Evolutionary conservation across 1,140 invertebrate genomes (phyloP), one percentile per base, ranked within the genome.

Genomic region (Mylabris phalerata): DNA sequence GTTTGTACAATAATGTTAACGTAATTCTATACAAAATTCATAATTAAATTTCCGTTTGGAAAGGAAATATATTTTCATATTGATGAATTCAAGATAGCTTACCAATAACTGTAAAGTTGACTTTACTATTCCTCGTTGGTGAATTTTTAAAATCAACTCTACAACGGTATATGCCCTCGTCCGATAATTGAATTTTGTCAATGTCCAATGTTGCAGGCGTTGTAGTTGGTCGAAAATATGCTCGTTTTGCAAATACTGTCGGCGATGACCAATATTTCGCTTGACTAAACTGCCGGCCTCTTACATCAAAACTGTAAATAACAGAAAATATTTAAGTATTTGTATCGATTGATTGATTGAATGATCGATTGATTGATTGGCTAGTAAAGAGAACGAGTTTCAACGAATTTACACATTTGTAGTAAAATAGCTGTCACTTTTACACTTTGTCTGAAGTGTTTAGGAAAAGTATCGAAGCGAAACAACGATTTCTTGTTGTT

Each of bases 31-130:
- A 32, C 32, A 32, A 32, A 5, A 32, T 32, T 32, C 32, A 32
- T 32, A 32, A 32, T 32, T 32, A 7, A 32, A 32, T 32, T 32
- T 32, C 32, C 32, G 32, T 32, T 32, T 32, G 32, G 32, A 32
- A 32, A 32, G 7, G 4, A 32, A 32, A 32, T 32, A 32, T 5
- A 32, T 32, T 32, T 32, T 32, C 32, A 42, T 42, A 42, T 42
- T 42, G 41, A 42, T 42, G 39, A 42, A 7, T 11, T 42, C 41
- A 42, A 42, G 10, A 42, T 42, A 42, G 84, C 87, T 87, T 78
- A 92, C 89, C 83, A 45, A 93, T 90, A 62, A 94, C 87, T 49
- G 88, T 91, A 54, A 94, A 84, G 71, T 92, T 92, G 71, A 93
- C 84, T 75, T 88, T 88, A 49, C 86, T 78, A 72, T 93, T 93